Evolutionary conservation across 2,888 invertebrate species (phyloP), one percentile per base, ranked within the genome.

Genomic region (Apamea anceps): DNA sequence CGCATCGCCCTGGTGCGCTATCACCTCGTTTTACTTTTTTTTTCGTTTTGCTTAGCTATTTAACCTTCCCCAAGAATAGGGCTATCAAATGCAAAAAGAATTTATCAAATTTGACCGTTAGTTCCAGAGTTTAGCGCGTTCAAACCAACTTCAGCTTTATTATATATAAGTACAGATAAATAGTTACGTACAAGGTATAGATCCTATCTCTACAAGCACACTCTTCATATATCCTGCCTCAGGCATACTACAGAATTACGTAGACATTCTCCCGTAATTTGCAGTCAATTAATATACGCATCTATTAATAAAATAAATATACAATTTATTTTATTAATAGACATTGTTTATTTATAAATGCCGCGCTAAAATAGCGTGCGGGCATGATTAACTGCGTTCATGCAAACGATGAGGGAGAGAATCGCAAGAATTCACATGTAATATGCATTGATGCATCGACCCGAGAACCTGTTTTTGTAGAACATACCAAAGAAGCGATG

Each of bases 401-500:
- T 91, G 92, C 91, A 93, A 92, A 93, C 87, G 63, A 80, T 74
- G 76, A 66, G 67, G 80, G 82, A 91, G 85, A 84, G 84, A 87
- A 88, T 93, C 90, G 92, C 91, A 90, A 90, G 89, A 91, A 90
- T 84, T 82, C 62, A 70, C 74, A 85, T 85, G 82, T 82, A 85
- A 77, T 87, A 87, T 88, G 80, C 87, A 88, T 90, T 88, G 90
- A 90, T 85, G 90, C 90, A 87, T 90, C 90, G 85, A 90, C 85
- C 88, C 74, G 66, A 73, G 80, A 79, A 80, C 68, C 65, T 54
- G 84, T 93, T 94, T 93, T 93, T 93, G 86, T 86, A 57, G 77
- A 68, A 89, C 91, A 95, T 95, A 91, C 91, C 93, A 82, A 80
- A 85, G 79, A 88, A 86, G 86, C 91, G 92, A 90, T 91, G 90